Base-by-base conservation (phyloP, 2,797 vertebrate species). In the Adelosebastes latens region DNA sequence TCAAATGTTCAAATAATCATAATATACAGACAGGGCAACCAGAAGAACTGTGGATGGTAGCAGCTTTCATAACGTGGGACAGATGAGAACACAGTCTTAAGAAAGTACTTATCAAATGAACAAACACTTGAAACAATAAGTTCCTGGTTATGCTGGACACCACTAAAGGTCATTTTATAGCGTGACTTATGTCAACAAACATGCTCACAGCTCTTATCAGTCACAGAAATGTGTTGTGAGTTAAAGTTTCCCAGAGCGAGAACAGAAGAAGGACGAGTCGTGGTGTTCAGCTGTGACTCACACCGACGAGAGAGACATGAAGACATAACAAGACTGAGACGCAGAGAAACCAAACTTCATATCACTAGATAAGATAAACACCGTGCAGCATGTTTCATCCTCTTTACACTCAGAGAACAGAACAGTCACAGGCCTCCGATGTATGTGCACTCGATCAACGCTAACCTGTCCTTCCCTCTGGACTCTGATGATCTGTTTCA, bases 311-410 rank as follows among this genome's bases (percentile, higher is more conserved):
- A 42, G 27, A 58, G 32, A 32, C 34, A 9, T 5, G 16, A 74
- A 87, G 76, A 82, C 82, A 82, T 5, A 84, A 82, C 53, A 80
- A 76, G 49, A 32, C 27, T 1, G 42, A 59, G 61, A 75, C 16
- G 5, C 29, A 39, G 39, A 63, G 42, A 60, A 3, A 27, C 27
- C 27, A 27, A 27, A 3, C 68, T 77, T 66, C 56, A 5, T 36
- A 72, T 77, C 64, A 63, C 9, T 4, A 75, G 66, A 87, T 72
- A 75, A 90, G 82, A 88, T 84, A 81, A 89, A 83, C 55, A 55
- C 5, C 13, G 60, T 73, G 59, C 10, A 27, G 56, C n/a, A 4
- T 25, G 72, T 58, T 49, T 58, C 29, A 27, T 22, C 39, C 9
- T 65, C 22, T 46, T 46, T 46, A 0, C 24, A 32, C 56, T 61